These are phyloP conservation scores for Cepphus grylle DNA, from an alignment of 2,113 vertebrate species.

Conservation along the genomic window DNA sequence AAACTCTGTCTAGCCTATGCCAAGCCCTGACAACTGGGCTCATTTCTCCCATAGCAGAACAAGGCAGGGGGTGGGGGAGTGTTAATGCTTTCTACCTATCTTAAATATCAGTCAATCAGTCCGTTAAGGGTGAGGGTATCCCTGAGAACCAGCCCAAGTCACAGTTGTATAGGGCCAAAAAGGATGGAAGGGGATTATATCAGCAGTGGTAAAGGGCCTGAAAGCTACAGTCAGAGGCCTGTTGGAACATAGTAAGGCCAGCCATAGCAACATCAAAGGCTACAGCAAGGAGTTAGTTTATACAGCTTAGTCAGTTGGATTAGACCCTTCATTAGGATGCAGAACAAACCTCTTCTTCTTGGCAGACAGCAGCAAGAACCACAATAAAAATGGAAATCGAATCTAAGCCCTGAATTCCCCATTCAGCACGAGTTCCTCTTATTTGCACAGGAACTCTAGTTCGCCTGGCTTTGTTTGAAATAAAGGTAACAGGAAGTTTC, in stretches of 20 bases:
- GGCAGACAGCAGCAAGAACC: conserved; percentile 65
- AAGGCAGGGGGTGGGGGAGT: background rate
- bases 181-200: background rate
- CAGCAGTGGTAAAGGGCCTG: background rate
- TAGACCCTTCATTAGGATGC: conserved; percentile 74
- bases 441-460: conserved; percentile 63
- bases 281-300: conserved; percentile 47
- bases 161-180: background rate
- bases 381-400: conserved; percentile 74
- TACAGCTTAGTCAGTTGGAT: conserved; percentile 33
- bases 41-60: background rate
- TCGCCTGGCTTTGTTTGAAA: conserved; percentile 56
- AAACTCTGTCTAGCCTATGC: background rate
- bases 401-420: conserved; percentile 66
- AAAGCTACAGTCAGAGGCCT: conserved; percentile 19
- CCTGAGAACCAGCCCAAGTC: background rate
- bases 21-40: background rate
- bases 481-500: conserved; percentile 79
- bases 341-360: background rate
- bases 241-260: background rate
- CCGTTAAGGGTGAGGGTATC: background rate
- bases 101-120: background rate
- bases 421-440: conserved; percentile 66
- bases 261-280: conserved; percentile 41
- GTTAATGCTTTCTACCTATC: background rate